These are phyloP conservation scores for Erythrocercus mccallii DNA, from an alignment of 2,113 vertebrate species.

Conservation along the genomic window DNA sequence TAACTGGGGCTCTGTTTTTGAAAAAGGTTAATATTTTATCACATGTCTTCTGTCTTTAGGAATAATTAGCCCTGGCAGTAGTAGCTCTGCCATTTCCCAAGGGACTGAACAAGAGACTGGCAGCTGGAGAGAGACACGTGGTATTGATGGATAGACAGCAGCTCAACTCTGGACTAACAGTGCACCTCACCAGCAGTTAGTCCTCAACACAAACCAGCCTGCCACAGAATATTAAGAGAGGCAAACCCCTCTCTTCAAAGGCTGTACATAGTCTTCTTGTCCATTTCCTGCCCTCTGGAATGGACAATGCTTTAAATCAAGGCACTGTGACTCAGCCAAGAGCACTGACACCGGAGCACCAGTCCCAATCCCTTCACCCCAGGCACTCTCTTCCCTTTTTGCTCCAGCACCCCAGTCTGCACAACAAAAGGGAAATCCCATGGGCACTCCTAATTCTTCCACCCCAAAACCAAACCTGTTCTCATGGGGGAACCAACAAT, in stretches of 20 bases:
- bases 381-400: not conserved
- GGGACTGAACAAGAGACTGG: not conserved
- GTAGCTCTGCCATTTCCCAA: not conserved
- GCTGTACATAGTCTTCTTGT: not conserved
- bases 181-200: not conserved
- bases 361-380: not conserved
- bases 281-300: not conserved
- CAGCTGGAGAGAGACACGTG: not conserved
- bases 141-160: not conserved
- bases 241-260: not conserved
- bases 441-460: not conserved
- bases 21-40: slow-evolving; percentile 66
- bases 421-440: not conserved
- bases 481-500: rapidly evolving
- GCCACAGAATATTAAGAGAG: not conserved
- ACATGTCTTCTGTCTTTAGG: slow-evolving; percentile 30
- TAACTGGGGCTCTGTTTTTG: slow-evolving; percentile 46
- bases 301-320: not conserved
- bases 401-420: rapidly evolving
- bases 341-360: not conserved
- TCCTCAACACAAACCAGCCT: not conserved
- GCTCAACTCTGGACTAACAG: not conserved
- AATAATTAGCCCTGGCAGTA: slow-evolving; percentile 53
- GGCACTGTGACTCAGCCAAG: not conserved
- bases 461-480: not conserved